Evolutionary conservation across 2,888 invertebrate species (phyloP).

Genomic region (Drosophila hamatofila): DNA sequence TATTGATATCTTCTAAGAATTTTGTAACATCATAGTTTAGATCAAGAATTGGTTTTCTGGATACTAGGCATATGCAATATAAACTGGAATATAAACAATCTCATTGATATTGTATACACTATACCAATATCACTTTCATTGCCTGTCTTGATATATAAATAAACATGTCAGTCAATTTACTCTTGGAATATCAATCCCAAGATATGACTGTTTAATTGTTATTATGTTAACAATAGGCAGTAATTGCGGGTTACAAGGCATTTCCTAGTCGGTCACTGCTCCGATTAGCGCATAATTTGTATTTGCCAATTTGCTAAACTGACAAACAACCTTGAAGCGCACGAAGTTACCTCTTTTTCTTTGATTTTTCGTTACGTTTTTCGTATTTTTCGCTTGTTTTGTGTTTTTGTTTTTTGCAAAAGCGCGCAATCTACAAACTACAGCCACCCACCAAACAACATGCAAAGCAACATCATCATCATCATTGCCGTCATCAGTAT

Average conservation of each 20-base stretch:
- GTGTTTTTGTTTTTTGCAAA: slow-evolving; percentile 27
- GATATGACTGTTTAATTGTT: background rate
- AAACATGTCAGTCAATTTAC: background rate
- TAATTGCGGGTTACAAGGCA: background rate
- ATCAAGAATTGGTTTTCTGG: background rate
- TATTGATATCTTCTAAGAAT: background rate
- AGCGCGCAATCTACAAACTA: slow-evolving; percentile 51
- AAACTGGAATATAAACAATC: background rate
- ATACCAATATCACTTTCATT: background rate
- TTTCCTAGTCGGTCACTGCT: slow-evolving; percentile 6
- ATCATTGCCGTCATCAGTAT: slow-evolving; percentile 4
- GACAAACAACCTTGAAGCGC: slow-evolving; percentile 63
- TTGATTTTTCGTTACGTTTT: slow-evolving; percentile 5
- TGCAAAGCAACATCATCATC: slow-evolving; percentile 12
- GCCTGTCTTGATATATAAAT: background rate
- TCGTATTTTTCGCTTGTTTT: background rate
- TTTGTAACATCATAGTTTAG: background rate
- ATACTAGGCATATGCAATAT: background rate
- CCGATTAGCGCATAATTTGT: slow-evolving; percentile 2
- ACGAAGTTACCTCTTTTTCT: slow-evolving; percentile 39
- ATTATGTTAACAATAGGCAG: background rate
- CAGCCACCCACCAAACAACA: slow-evolving; percentile 23
- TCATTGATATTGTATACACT: background rate
- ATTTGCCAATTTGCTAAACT: slow-evolving; percentile 44
- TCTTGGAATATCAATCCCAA: background rate